Evolutionary conservation across 2,797 vertebrate genomes (phyloP), one percentile per base, ranked within the genome.

Genomic region (Hephaestus fuliginosus): DNA sequence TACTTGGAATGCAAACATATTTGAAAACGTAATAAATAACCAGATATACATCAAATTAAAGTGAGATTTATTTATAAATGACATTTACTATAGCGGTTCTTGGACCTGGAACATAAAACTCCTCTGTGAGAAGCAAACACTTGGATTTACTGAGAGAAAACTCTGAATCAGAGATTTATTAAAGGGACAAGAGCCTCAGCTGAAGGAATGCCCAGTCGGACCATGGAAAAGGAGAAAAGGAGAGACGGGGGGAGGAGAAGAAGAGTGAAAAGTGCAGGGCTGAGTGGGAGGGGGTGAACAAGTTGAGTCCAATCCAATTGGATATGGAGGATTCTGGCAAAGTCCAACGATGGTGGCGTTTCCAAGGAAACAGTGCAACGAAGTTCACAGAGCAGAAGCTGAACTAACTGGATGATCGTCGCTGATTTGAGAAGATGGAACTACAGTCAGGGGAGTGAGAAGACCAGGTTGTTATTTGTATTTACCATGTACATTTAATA

Each of bases 1-100:
- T 78, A 85, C 67, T 62, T 80, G 86, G 85, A 93, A 92, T 91
- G 89, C 85, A 89, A 86, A 84, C 76, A 86, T 86, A 79, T 91
- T 87, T 77, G 41, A 90, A 89, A 80, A 73, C 74, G 2, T 83
- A 79, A 82, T 70, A 84, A 73, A 85, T 81, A 82, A 81, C 20
- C 56, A 78, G 81, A 92, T 83, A 86, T 82, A 85, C 69, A 39
- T 78, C 44, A 88, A 84, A 88, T 84, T 67, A 88, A 88, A 81
- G 39, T 74, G 70, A 86, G 70, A 85, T 89, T 83, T 86, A 89
- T 92, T 87, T 89, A 88, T 84, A 60, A 70, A 78, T 78, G 70
- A 81, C 30, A 71, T 86, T 63, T 82, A 85, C 58, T 84, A 20
- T 69, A 74, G 74, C 70, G 67, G 76, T 89, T 81, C 67, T 86